Base-by-base conservation (phyloP, 2,888 invertebrate genomes). In the Melanchra persicariae region DNA sequence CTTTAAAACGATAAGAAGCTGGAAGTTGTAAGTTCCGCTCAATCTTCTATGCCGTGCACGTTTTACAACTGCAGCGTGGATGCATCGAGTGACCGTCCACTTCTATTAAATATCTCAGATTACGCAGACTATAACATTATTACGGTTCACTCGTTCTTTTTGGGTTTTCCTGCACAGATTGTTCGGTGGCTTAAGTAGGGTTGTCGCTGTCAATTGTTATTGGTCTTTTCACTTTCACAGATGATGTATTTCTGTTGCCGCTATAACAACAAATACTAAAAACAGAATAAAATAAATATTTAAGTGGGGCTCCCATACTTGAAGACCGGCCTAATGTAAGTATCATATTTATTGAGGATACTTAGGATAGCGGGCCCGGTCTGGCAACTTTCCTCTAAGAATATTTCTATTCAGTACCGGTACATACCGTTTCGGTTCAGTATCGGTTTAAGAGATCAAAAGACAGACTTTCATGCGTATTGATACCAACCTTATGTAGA, bases 21-120 rank as follows among this genome's bases (percentile, higher is more conserved):
- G 9, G 2, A 24, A 60, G n/a, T 17, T 1, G 9, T 17, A 43
- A 49, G 26, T 80, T 19, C 8, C n/a, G 22, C n/a, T n/a, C 15
- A 8, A 76, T 76, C 22, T 52, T 45, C 22, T 19, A 78, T 26
- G 51, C 81, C 45, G 45, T 12, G 58, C 78, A 81, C 78, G 77
- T 81, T 78, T 81, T 81, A 78, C 57, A 62, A 51, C 52, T 78
- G 70, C 77, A 70, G 59, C 77, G 77, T 70, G 81, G 26, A 51
- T 66, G 61, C 71, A 77, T 47, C 49, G 61, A 71, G 54, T 67
- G 61, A 58, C 60, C 69, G 63, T 66, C 60, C 61, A 62, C 30
- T 72, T 74, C 54, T 52, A 73, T 70, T 70, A 67, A 83, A 73
- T 83, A 74, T 81, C 63, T 51, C 49, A 74, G 77, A 70, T 81